Evolutionary conservation across 2,888 invertebrate species (phyloP).

Genomic region (Caenorhabditis virilis): DNA sequence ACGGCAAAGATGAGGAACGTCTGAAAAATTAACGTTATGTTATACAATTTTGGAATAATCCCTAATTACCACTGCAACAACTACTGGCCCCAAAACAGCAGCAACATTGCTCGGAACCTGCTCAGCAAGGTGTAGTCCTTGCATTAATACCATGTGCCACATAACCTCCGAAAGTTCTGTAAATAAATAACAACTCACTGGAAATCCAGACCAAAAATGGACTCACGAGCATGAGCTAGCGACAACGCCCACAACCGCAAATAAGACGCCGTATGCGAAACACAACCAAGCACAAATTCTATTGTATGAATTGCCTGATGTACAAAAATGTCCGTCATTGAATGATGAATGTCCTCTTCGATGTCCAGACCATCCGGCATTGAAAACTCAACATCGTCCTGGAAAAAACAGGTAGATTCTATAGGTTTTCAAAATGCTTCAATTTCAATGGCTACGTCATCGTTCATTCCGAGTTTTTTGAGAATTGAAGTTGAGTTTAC

Average conservation of each 20-base stretch:
- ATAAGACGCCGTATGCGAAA: constrained; percentile 69
- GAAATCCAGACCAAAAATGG: too few species aligned
- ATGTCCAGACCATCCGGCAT: constrained; percentile 24
- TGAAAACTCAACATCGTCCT: constrained; percentile 21
- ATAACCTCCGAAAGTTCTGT: constrained; percentile 56
- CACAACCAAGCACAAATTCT: constrained; percentile 41
- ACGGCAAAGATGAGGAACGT: constrained; percentile 84
- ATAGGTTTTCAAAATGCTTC: too few species aligned
- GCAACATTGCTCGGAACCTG: too few species aligned
- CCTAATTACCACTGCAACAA: constrained; percentile 16
- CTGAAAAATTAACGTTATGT: too few species aligned
- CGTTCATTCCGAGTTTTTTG: too few species aligned
- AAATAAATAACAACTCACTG: constrained; percentile 1
- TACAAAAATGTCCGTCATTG: constrained; percentile 28
- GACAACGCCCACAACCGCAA: constrained; percentile 69
- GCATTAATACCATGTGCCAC: constrained; percentile 55
- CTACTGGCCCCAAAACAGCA: constrained; percentile 2
- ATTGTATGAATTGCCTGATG: constrained; percentile 82
- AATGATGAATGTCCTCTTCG: constrained; percentile 16
- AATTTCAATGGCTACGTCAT: too few species aligned
- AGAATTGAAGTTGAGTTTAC: too few species aligned
- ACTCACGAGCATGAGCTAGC: constrained; percentile 60
- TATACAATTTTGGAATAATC: not conserved
- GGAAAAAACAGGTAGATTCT: too few species aligned
- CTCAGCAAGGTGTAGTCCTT: constrained; percentile 34